A percentile compares a stretch with the other conserved stretches of the same genome.
phyloP scores from a whole-genome alignment of 2,888 invertebrate genomes.

The Amphimallon solstitiale region DNA sequence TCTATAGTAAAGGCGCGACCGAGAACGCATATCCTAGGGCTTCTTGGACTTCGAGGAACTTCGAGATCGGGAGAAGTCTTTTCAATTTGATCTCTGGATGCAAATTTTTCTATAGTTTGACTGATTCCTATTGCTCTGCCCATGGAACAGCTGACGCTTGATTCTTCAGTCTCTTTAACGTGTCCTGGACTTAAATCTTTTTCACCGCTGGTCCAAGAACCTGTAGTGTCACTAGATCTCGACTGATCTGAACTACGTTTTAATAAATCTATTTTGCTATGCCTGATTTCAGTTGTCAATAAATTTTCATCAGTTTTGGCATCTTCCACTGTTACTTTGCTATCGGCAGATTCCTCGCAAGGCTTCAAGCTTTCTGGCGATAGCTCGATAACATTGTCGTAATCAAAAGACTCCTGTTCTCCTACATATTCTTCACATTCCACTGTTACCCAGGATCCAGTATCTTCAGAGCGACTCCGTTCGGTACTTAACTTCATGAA shows the following conservation, averaged over 20 bases:
- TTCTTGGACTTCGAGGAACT: constrained; percentile 59
- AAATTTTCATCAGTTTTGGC: constrained; percentile 55
- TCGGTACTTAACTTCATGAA: constrained; percentile 62
- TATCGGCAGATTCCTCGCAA: constrained; percentile 30
- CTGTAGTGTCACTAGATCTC: constrained; percentile 78
- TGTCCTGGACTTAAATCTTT: constrained; percentile 72
- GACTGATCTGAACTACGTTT: constrained; percentile 80
- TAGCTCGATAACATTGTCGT: constrained; percentile 56
- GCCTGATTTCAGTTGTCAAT: constrained; percentile 65
- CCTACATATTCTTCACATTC: constrained; percentile 76
- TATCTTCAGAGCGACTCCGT: constrained; percentile 74
- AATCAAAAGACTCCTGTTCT: constrained; percentile 72
- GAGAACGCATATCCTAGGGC: constrained; percentile 60
- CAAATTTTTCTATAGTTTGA: constrained; percentile 75
- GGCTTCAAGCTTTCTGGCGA: constrained; percentile 54
- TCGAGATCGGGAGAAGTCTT: constrained; percentile 56
- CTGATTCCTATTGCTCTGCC: constrained; percentile 82
- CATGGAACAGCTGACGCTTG: constrained; percentile 81
- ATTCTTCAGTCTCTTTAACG: constrained; percentile 75
- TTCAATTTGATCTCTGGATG: constrained; percentile 71
- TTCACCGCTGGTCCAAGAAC: constrained; percentile 83
- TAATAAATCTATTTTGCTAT: constrained; percentile 66
- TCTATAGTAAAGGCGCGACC: constrained; percentile 63
- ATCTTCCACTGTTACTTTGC: constrained; percentile 41
- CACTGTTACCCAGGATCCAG: constrained; percentile 74